Base-by-base conservation (phyloP, 2,888 invertebrate genomes). In the Cheilosia vernalis region DNA sequence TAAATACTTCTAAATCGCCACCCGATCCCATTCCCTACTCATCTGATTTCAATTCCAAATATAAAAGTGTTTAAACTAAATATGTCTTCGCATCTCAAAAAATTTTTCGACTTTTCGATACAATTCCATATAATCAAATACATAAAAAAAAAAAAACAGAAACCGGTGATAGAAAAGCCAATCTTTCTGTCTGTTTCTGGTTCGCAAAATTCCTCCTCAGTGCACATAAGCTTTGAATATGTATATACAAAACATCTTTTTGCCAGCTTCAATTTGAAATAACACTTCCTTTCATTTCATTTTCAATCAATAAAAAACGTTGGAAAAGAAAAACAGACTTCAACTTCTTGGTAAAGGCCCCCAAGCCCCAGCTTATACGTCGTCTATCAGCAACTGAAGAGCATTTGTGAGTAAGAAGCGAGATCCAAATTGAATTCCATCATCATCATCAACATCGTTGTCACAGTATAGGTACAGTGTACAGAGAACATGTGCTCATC, bases 361-460 rank as follows among this genome's bases (percentile, higher is more conserved):
- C 66, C 56, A 49, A 27, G 47, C 61, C 49, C 61, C 72, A 7
- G 27, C 27, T 78, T 78, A 13, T 13, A 37, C 37, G 37, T 37
- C 37, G 37, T 37, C 37, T 37, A 37, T 37, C 37, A 37, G 53
- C 44, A 44, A 70, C 33, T 21, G 69, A 44, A 49, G 69, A 56
- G 53, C 63, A 63, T 66, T 61, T 66, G 70, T 67, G 24, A 51
- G 72, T 61, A 44, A 72, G 63, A 85, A 81, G 72, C 76, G 76
- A 72, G 73, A 85, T 73, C 70, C 72, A 85, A 85, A 85, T 85
- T 76, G 84, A 81, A 81, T 85, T 85, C 61, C 80, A 85, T 81
- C 76, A 66, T 85, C 63, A 55, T 76, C 74, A 76, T 73, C 67
- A 63, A 66, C 73, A 74, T 79, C 72, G 56, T 78, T 55, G 74